phyloP scores from a whole-genome alignment of 2,888 invertebrate genomes.

The Galeopsomyia nigrocyanea region DNA sequence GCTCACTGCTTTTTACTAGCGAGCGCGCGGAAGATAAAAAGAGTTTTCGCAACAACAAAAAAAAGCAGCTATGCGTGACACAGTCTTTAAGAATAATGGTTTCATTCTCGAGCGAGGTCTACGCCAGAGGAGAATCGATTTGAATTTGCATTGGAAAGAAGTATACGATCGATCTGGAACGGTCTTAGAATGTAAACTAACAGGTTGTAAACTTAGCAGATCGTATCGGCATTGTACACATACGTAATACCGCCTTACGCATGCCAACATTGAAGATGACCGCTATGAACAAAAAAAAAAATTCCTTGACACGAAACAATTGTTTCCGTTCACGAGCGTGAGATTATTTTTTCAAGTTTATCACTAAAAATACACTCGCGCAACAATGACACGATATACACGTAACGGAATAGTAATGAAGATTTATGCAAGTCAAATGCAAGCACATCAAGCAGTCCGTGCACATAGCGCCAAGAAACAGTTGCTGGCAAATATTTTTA shows the following conservation, averaged over 20 bases:
- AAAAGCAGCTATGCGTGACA: too few species aligned
- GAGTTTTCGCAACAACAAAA: too few species aligned
- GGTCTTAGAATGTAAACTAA: constrained; percentile 9
- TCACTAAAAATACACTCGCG: constrained; percentile 29
- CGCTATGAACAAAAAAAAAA: constrained; percentile 6
- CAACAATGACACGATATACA: constrained; percentile 22
- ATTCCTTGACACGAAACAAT: constrained; percentile 32
- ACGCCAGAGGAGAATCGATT: too few species aligned
- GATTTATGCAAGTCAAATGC: neutral
- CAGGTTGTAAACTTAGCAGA: constrained; percentile 3
- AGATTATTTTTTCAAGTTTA: constrained; percentile 20
- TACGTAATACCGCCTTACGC: neutral
- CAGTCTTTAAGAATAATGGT: too few species aligned
- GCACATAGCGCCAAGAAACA: too few species aligned
- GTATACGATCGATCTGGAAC: neutral
- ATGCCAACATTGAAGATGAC: constrained; percentile 4
- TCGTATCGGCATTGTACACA: too few species aligned
- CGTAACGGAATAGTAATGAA: too few species aligned
- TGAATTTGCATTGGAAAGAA: neutral
- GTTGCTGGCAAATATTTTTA: too few species aligned
- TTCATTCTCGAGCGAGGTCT: too few species aligned
- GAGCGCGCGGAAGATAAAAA: too few species aligned
- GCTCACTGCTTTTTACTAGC: too few species aligned
- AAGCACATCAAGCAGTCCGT: neutral
- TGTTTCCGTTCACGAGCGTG: constrained; percentile 7